These are phyloP conservation scores for Athalia circularis DNA, from an alignment of 2,888 invertebrate genomes.

Conservation along the genomic window DNA sequence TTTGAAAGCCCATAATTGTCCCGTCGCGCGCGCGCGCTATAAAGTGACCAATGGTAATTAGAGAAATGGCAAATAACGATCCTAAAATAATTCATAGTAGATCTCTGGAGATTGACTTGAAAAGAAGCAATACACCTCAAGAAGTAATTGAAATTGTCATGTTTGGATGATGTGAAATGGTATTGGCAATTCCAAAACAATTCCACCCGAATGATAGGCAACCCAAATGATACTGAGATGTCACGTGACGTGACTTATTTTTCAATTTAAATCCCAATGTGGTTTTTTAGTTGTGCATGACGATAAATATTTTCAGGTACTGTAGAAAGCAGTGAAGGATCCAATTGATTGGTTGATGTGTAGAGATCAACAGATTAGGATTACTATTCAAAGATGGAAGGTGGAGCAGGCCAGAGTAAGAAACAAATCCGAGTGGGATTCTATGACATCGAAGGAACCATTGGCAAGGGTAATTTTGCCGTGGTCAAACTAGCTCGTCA, in stretches of 20 bases:
- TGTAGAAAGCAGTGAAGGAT: slow-evolving; percentile 46
- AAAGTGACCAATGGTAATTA: too few species aligned
- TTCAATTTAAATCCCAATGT: not conserved
- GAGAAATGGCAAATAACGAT: too few species aligned
- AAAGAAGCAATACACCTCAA: too few species aligned
- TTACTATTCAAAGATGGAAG: slow-evolving; percentile 63
- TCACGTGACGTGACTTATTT: slow-evolving; percentile 21
- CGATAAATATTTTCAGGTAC: slow-evolving; percentile 42
- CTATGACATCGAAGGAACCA: slow-evolving; percentile 98
- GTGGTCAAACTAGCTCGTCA: slow-evolving; percentile 98
- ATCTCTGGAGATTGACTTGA: too few species aligned
- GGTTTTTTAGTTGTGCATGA: not conserved
- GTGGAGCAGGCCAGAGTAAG: slow-evolving; percentile 65
- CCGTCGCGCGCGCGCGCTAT: too few species aligned
- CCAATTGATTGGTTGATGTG: slow-evolving; percentile 42
- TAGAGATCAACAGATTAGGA: slow-evolving; percentile 40
- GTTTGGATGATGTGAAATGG: not conserved
- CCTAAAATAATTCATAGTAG: too few species aligned
- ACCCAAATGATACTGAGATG: slow-evolving; percentile 10
- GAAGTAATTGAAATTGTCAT: not conserved
- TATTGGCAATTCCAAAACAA: not conserved
- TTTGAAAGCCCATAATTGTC: too few species aligned
- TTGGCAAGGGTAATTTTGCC: slow-evolving; percentile 99
- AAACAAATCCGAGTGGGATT: slow-evolving; percentile 92
- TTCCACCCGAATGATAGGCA: slow-evolving; percentile 17